Conservation (phyloP, 2,888 invertebrate species). For the Allophyes oxyacanthae region DNA sequence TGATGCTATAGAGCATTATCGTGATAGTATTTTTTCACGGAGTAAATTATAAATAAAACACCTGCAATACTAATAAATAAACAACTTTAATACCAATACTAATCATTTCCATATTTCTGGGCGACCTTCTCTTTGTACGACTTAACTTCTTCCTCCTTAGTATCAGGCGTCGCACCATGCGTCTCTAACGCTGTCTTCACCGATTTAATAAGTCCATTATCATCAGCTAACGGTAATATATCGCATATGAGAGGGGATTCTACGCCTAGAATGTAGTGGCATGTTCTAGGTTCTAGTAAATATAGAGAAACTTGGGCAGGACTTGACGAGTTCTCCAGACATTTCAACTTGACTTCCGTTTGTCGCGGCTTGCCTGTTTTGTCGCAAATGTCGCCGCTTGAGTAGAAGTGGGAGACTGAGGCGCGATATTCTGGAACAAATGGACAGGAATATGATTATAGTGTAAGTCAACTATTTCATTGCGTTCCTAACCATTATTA, state of each 20-base stretch:
- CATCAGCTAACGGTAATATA: constrained; percentile 94
- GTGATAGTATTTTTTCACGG: too few relatives aligned
- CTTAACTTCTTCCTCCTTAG: constrained; percentile 60
- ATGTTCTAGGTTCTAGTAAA: constrained; percentile 96
- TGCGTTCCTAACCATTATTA: too few relatives aligned
- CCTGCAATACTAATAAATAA: constrained; percentile 34
- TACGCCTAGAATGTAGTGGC: constrained; percentile 98
- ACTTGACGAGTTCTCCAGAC: constrained; percentile 91
- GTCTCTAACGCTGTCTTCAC: constrained; percentile 55
- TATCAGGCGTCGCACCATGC: constrained; percentile 54
- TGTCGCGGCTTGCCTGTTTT: constrained; percentile 93
- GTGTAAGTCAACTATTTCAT: too few relatives aligned
- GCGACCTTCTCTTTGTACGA: constrained; percentile 59
- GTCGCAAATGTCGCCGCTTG: constrained; percentile 96
- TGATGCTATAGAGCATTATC: too few relatives aligned
- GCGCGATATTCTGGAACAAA: constrained; percentile 86
- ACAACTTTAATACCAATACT: constrained; percentile 53
- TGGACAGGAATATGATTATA: background rate
- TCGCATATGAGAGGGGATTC: constrained; percentile 97
- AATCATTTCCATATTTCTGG: constrained; percentile 74
- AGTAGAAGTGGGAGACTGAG: constrained; percentile 96
- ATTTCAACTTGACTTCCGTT: constrained; percentile 96
- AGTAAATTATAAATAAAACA: too few relatives aligned
- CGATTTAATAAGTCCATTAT: constrained; percentile 91
- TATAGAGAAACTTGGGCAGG: constrained; percentile 96